These are phyloP conservation scores for Alosa sapidissima DNA, from an alignment of 2,797 vertebrate genomes.

Conservation along the genomic window DNA sequence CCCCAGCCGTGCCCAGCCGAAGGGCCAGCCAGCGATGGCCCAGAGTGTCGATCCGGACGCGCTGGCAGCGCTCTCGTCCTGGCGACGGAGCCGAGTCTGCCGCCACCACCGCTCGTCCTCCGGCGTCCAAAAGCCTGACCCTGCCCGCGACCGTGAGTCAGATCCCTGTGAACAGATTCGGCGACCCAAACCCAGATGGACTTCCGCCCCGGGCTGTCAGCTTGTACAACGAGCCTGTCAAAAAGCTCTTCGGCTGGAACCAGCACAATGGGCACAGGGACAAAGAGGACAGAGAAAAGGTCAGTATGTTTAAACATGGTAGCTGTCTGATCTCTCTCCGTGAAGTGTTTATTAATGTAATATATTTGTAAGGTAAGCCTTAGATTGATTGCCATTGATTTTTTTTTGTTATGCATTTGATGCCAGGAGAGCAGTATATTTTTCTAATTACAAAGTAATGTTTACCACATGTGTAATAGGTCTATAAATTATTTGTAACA, in stretches of 20 bases:
- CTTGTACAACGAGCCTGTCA: constrained; percentile 78
- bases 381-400: background rate
- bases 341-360: background rate
- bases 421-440: background rate
- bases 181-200: constrained; percentile 56
- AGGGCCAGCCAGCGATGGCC: constrained; percentile 82
- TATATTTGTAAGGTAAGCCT: too few relatives aligned
- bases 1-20: constrained; percentile 48
- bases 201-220: constrained; percentile 50
- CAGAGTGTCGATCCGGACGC: constrained; percentile 80
- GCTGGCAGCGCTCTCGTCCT: constrained; percentile 80
- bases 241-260: constrained; percentile 77
- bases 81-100: constrained; percentile 69
- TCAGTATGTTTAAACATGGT: constrained; percentile 52
- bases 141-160: constrained; percentile 86
- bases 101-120: background rate
- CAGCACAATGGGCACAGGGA: constrained; percentile 71
- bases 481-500: background rate
- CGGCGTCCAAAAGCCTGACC: constrained; percentile 68
- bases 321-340: background rate
- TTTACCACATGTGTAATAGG: background rate
- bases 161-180: constrained; percentile 84
- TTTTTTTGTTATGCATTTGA: background rate
- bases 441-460: background rate
- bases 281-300: constrained; percentile 78